Base-by-base conservation (phyloP, 2,888 invertebrate genomes). In the Synanthedon vespiformis region DNA sequence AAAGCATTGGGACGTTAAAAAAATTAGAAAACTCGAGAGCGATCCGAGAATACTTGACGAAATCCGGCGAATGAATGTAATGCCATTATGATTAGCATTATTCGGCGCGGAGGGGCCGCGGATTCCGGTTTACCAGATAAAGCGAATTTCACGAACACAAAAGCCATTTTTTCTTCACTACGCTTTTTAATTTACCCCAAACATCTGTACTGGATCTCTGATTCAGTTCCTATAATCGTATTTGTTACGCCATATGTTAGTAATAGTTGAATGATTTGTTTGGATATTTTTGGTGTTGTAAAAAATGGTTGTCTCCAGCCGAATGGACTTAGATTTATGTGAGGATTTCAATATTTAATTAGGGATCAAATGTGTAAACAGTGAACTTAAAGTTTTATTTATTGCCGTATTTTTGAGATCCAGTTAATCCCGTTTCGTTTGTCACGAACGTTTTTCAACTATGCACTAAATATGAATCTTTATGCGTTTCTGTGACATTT, bases 11-110 rank as follows among this genome's bases (percentile, higher is more conserved):
- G 65, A 63, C 62, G 64, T 58, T 60, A 60, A 55, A 62, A 79
- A 74, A 73, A 70, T 61, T 74, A 71, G 72, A 68, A 76, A 77
- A 73, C 70, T 67, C 70, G 63, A 62, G 62, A 59, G 65, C 70
- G 70, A 74, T 75, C 75, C 70, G 62, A 66, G 65, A 74, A 83
- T 80, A 81, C 85, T 85, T 78, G 77, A 85, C 77, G 77, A 80
- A 78, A 81, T 80, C 76, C 80, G 62, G 59, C 71, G 80, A 83
- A 84, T 83, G 80, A 84, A 84, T 81, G 83, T 86, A 86, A 84
- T 86, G 77, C 80, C 74, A 84, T 86, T 86, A 85, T 79, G 83
- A 87, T 87, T 86, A 86, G 85, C 83, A 83, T 85, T 83, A 85
- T 83, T 82, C 74, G 69, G 67, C 64, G 40, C 67, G 72, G 70